phyloP scores from a whole-genome alignment of 2,113 vertebrate genomes.

The Euleptes europaea region DNA sequence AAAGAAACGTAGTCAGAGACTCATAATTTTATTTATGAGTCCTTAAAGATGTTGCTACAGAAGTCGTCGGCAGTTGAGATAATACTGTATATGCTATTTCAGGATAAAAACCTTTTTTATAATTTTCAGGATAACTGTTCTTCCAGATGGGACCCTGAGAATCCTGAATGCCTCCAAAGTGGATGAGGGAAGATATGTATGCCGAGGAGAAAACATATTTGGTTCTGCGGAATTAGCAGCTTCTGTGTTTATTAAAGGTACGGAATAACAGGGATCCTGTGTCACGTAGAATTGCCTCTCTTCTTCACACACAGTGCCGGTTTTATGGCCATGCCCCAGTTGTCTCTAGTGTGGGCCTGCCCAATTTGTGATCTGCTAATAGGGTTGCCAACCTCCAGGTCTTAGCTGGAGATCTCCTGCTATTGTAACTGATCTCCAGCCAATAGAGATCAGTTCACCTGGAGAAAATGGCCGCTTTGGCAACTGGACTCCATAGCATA shows the following conservation, averaged over 20 bases:
- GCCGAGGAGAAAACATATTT: conserved; percentile 89
- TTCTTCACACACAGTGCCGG: neutral
- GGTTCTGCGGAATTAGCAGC: conserved; percentile 90
- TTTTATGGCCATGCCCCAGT: neutral
- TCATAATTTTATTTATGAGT: conserved; percentile 28
- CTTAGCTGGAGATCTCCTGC: no score
- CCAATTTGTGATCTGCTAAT: neutral
- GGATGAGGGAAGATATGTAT: conserved; percentile 90
- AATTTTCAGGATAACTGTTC: conserved; percentile 86
- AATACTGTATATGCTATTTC: conserved; percentile 8
- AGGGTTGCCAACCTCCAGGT: neutral
- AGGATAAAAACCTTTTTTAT: conserved; percentile 58
- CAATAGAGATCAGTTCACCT: no score
- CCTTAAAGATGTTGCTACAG: conserved; percentile 9
- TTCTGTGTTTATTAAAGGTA: conserved; percentile 93
- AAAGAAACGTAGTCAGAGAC: conserved; percentile 6
- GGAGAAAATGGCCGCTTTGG: no score
- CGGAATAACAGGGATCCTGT: conserved; percentile 21
- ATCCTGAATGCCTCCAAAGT: conserved; percentile 90
- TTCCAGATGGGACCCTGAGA: conserved; percentile 88
- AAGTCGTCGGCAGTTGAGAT: conserved; percentile 31
- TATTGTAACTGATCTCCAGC: no score
- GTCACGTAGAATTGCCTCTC: neutral
- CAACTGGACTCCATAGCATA: no score
- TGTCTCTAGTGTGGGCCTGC: neutral